Evolutionary conservation across 2,888 invertebrate genomes (phyloP).

Genomic region (Ethmia dodecea): DNA sequence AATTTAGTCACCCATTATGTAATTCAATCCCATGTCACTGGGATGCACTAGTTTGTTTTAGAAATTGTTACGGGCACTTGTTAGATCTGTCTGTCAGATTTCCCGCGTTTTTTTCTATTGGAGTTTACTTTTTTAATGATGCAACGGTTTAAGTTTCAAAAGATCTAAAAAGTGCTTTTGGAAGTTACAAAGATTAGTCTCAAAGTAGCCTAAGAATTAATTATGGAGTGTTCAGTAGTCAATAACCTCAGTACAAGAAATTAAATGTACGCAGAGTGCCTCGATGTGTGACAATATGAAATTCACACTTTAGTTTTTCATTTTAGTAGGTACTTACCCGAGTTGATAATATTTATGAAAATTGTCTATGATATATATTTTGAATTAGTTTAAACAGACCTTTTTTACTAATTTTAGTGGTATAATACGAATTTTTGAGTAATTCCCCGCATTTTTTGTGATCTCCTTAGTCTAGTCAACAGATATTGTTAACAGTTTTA

Average conservation of each 20-base stretch:
- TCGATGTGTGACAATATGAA: conserved; percentile 63
- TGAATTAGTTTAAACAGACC: too few relatives aligned
- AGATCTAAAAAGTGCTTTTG: conserved; percentile 56
- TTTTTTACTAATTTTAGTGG: too few relatives aligned
- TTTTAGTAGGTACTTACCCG: too few relatives aligned
- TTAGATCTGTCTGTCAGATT: conserved; percentile 47
- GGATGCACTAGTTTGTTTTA: conserved; percentile 67
- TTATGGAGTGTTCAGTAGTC: conserved; percentile 60
- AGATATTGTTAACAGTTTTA: too few relatives aligned
- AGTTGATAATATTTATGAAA: too few relatives aligned
- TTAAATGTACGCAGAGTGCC: conserved; percentile 58
- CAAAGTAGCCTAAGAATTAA: conserved; percentile 49
- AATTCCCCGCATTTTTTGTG: too few relatives aligned
- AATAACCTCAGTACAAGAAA: conserved; percentile 55
- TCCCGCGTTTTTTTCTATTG: conserved; percentile 20
- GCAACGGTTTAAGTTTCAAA: background rate
- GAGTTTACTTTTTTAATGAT: conserved; percentile 10
- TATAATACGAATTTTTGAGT: too few relatives aligned
- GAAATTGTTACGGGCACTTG: conserved; percentile 56
- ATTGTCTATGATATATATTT: too few relatives aligned
- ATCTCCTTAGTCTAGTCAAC: too few relatives aligned
- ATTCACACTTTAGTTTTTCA: conserved; percentile 40
- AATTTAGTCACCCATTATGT: conserved; percentile 49
- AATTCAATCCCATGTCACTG: conserved; percentile 54
- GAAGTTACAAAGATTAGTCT: conserved; percentile 29